Evolutionary conservation across 2,113 vertebrate genomes (phyloP).

Genomic region (Noturus placidus): DNA sequence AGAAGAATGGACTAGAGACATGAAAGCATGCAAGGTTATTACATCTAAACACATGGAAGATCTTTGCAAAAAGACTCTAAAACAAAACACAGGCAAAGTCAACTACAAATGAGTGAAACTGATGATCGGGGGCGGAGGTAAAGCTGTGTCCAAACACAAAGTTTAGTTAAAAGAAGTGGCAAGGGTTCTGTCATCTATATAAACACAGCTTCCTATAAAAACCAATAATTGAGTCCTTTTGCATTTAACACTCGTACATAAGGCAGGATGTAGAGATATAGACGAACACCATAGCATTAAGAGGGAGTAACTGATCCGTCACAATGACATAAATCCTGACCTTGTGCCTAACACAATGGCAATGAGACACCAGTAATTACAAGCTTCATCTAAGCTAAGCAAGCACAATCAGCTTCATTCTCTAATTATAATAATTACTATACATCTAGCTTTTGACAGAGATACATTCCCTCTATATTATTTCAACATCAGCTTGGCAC

Average conservation of each 20-base stretch:
- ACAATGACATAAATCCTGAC: constrained; percentile 17
- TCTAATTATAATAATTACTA: constrained; percentile 46
- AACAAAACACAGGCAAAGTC: not conserved
- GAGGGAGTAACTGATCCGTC: constrained; percentile 6
- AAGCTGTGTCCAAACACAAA: not conserved
- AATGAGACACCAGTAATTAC: constrained; percentile 24
- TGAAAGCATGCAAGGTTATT: not conserved
- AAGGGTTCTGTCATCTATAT: not conserved
- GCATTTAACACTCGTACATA: constrained; percentile 14
- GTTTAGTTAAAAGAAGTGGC: not conserved
- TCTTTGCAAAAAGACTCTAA: not conserved
- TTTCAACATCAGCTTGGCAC: constrained; percentile 14
- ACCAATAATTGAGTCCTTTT: not conserved
- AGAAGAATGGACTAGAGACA: not conserved
- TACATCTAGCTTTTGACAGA: constrained; percentile 24
- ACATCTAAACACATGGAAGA: not conserved
- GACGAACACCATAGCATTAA: constrained; percentile 14
- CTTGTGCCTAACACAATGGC: constrained; percentile 7
- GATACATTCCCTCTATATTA: not conserved
- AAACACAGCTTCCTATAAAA: not conserved
- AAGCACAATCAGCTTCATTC: constrained; percentile 6
- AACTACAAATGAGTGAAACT: not conserved
- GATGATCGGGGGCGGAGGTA: not conserved
- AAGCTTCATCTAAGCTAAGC: constrained; percentile 21
- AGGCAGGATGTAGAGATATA: constrained; percentile 5